Percentiles rank a stretch among this genome's conserved stretches.
Evolutionary conservation across 2,888 invertebrate species (phyloP).

Genomic region (Mesoligia furuncula): DNA sequence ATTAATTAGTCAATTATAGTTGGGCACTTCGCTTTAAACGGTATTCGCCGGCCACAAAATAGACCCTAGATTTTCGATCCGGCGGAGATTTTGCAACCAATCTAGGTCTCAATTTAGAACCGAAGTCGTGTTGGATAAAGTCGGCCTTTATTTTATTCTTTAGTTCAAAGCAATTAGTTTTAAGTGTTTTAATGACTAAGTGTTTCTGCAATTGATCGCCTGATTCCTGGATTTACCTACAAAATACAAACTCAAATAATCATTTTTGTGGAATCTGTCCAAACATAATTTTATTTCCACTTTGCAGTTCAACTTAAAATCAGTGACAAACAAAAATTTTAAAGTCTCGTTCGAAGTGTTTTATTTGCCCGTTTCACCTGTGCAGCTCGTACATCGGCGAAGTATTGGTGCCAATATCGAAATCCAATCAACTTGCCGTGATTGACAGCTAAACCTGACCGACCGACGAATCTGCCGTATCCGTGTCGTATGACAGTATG

Average conservation of each 20-base stretch:
- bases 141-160: constrained; percentile 18
- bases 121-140: constrained; percentile 17
- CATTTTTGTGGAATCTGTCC: background rate
- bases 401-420: constrained; percentile 80
- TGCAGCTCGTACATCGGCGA: constrained; percentile 69
- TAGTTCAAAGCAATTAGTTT: constrained; percentile 13
- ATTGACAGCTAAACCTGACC: constrained; percentile 80
- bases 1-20: constrained; percentile 59
- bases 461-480: constrained; percentile 68
- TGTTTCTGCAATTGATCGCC: background rate
- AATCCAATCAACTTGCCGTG: constrained; percentile 86
- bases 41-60: constrained; percentile 52
- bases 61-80: constrained; percentile 49
- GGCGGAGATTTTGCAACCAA: constrained; percentile 60
- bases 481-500: constrained; percentile 46
- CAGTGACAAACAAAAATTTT: background rate
- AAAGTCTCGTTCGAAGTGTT: constrained; percentile 35
- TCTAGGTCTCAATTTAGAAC: constrained; percentile 38
- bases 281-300: background rate
- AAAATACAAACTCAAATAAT: background rate
- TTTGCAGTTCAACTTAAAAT: constrained; percentile 5
- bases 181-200: constrained; percentile 15
- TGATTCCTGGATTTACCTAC: background rate
- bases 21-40: constrained; percentile 36
- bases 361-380: constrained; percentile 61